Evolutionary conservation across 2,888 invertebrate species (phyloP), one percentile per base, ranked within the genome.

Genomic region (Exephanes ischioxanthus): DNA sequence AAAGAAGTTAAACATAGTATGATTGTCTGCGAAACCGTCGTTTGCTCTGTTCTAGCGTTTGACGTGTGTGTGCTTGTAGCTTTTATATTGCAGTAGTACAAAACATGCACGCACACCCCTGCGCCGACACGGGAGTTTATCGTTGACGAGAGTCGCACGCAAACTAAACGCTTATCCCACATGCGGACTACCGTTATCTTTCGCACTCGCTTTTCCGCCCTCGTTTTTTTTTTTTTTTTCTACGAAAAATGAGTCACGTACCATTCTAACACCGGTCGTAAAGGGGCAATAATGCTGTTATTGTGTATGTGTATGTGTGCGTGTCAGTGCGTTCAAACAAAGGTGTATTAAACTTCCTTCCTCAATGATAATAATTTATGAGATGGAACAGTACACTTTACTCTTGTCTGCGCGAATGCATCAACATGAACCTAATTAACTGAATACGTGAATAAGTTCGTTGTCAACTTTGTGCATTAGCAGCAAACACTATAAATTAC

Each of bases 1-100:
- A 66, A 79, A 76, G 58, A n/a, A 41, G 14, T 67, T 82, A 79
- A 85, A 85, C 82, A 76, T 82, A 82, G 79, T 76, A 82, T 76
- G 71, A 79, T 33, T 33, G 70, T 63, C 71, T 48, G 66, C 81
- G 78, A 82, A 75, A 82, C 70, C 41, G 51, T 85, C 63, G 51
- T 55, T 66, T 45, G 26, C 51, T 61, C 19, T 66, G 53, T 63
- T 11, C 58, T 16, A 16, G 26, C 37, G 58, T 41, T 61, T 45
- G 67, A 45, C 77, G 79, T 61, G 19, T 61, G 19, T 19, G 16
- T 67, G 51, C 33, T 58, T 30, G 73, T 61, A 61, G 26, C 61
- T 37, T 71, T 66, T 79, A 66, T 48, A 37, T 53, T 71, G 71
- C 33, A 75, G 30, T 67, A 45, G 55, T 26, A 66, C 67, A 45